Evolutionary conservation across 2,113 vertebrate species (phyloP).

Genomic region (Campylomormyrus tamandua): DNA sequence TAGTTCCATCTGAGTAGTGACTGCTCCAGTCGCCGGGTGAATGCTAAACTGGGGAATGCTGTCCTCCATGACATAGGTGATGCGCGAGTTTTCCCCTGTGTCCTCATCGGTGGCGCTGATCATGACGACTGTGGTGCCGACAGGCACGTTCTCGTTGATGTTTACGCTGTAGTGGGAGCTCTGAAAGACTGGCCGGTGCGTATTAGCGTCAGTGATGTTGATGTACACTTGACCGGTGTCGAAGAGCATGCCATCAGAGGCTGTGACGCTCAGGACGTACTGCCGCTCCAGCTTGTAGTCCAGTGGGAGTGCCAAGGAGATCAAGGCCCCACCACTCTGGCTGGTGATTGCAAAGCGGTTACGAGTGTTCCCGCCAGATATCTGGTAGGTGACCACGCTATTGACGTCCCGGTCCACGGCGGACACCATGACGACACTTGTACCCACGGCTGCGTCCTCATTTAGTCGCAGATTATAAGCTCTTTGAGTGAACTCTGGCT

Average conservation of each 20-base stretch:
- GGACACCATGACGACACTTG: slow-evolving; percentile 83
- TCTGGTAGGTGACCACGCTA: slow-evolving; percentile 91
- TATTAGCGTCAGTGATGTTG: slow-evolving; percentile 92
- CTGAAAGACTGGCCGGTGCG: slow-evolving; percentile 90
- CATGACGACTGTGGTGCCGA: slow-evolving; percentile 82
- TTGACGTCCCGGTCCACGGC: slow-evolving; percentile 87
- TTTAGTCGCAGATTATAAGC: slow-evolving; percentile 81
- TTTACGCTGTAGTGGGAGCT: slow-evolving; percentile 93
- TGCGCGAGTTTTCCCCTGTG: slow-evolving; percentile 84
- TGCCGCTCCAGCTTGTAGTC: slow-evolving; percentile 95
- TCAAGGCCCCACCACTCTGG: slow-evolving; percentile 82
- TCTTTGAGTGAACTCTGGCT: slow-evolving; percentile 82
- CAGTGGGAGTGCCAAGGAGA: slow-evolving; percentile 81
- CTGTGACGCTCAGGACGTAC: slow-evolving; percentile 77
- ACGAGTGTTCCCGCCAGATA: slow-evolving; percentile 86
- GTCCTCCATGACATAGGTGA: slow-evolving; percentile 94
- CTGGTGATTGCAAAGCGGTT: slow-evolving; percentile 96
- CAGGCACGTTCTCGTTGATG: slow-evolving; percentile 77
- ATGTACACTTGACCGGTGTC: slow-evolving; percentile 79
- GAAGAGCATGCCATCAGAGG: slow-evolving; percentile 79
- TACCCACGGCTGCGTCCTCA: slow-evolving; percentile 84
- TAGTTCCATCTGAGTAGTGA: slow-evolving; percentile 86
- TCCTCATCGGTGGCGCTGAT: slow-evolving; percentile 94
- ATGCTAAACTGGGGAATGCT: slow-evolving; percentile 95
- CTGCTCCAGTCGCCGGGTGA: slow-evolving; percentile 72